These are phyloP conservation scores for Corticium candelabrum DNA, from an alignment of 37 sponge, comb jelly and placozoan species.

Conservation along the genomic window DNA sequence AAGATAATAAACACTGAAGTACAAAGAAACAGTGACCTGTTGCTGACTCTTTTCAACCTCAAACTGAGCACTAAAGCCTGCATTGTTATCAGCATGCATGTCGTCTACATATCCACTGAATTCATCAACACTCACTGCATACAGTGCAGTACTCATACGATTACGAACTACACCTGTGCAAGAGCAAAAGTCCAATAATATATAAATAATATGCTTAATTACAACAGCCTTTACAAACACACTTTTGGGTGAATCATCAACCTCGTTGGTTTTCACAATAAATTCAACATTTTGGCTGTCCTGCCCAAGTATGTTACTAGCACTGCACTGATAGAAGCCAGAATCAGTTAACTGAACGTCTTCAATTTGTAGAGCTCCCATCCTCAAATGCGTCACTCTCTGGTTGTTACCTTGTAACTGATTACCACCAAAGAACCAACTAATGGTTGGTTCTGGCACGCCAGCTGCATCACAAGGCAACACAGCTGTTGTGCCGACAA, in stretches of 20 bases:
- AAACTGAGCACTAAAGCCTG: slow-evolving; percentile 54
- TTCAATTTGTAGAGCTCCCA: neutral
- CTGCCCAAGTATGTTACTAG: neutral
- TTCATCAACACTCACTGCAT: slow-evolving; percentile 10
- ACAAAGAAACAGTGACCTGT: too few species aligned
- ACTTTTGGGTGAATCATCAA: neutral
- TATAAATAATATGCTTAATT: too few species aligned
- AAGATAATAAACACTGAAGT: too few species aligned
- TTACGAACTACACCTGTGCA: too few species aligned
- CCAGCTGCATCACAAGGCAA: neutral
- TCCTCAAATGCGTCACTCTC: neutral
- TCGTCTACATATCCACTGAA: slow-evolving; percentile 39
- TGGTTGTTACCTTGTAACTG: neutral
- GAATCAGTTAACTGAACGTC: neutral
- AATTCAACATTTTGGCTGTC: neutral
- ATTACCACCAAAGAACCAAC: neutral
- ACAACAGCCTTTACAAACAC: too few species aligned
- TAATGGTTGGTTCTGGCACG: neutral
- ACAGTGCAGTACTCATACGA: too few species aligned
- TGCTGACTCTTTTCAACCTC: too few species aligned
- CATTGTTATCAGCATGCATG: slow-evolving; percentile 55
- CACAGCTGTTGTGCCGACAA: neutral
- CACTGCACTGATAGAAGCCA: neutral
- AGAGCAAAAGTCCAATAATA: too few species aligned
- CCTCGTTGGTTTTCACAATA: neutral